A percentile compares a stretch with the other conserved stretches of the same genome.
Conservation (phyloP, 2,888 invertebrate genomes). For the Lasioglossum figueresi region DNA sequence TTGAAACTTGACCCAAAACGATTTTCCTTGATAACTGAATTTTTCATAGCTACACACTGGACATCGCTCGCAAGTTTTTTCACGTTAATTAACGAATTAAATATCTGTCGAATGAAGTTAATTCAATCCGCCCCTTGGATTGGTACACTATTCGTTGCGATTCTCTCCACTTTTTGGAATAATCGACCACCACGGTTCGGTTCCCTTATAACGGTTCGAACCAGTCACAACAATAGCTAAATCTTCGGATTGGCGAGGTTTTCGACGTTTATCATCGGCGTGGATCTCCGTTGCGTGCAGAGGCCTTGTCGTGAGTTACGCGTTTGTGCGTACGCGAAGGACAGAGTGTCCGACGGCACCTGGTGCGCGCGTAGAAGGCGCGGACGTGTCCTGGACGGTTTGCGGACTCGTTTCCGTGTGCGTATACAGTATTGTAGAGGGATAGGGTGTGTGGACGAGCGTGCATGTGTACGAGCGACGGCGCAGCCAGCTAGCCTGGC, state of each 20-base stretch:
- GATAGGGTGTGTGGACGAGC: neutral
- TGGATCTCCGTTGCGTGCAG: constrained; percentile 52
- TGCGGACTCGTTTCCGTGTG: constrained; percentile 21
- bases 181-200: neutral
- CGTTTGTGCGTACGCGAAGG: constrained; percentile 55
- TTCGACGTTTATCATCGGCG: constrained; percentile 52
- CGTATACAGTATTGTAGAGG: neutral
- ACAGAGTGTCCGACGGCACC: constrained; percentile 45
- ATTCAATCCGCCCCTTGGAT: too few relatives aligned
- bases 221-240: neutral
- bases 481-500: constrained; percentile 54
- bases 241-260: neutral
- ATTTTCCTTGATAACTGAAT: neutral
- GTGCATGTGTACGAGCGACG: constrained; percentile 22
- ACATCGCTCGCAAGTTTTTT: neutral
- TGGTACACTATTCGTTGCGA: too few relatives aligned
- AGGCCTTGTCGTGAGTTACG: constrained; percentile 39
- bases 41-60: neutral
- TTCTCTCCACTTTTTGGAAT: neutral
- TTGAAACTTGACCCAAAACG: neutral
- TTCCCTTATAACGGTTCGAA: constrained; percentile 22
- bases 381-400: constrained; percentile 62
- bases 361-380: constrained; percentile 60
- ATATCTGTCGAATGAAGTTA: neutral
- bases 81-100: neutral